These are phyloP conservation scores for Tetragnatha montana DNA, from an alignment of 2,888 invertebrate genomes.

Conservation along the genomic window DNA sequence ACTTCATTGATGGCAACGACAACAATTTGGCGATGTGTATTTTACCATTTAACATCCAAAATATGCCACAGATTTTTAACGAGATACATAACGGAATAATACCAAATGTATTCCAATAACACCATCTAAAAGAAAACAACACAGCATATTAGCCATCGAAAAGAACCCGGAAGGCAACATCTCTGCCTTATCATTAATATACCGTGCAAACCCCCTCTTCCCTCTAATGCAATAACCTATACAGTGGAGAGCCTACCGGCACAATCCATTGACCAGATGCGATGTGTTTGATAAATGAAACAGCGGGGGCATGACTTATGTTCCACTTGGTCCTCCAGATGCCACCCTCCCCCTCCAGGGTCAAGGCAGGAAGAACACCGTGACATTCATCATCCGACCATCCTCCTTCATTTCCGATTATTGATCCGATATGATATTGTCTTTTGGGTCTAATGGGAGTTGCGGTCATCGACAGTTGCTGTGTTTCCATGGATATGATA, in stretches of 20 bases:
- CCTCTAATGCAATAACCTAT: neutral
- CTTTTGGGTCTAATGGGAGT: too few relatives aligned
- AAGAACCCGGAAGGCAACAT: neutral
- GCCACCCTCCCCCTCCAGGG: neutral
- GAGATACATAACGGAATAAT: too few relatives aligned
- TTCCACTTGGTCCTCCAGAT: slow-evolving; percentile 3
- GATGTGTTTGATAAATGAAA: slow-evolving; percentile 20
- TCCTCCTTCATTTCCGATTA: neutral
- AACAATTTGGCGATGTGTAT: too few relatives aligned
- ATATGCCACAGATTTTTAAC: too few relatives aligned
- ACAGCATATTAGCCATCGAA: neutral
- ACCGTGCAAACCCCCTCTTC: neutral
- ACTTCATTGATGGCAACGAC: too few relatives aligned
- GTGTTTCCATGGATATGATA: too few relatives aligned
- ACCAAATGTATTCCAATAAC: neutral
- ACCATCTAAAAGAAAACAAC: neutral
- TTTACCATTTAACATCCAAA: too few relatives aligned
- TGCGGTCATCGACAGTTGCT: too few relatives aligned
- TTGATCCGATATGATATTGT: neutral
- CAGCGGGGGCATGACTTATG: neutral
- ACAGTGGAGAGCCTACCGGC: neutral
- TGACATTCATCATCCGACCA: slow-evolving; percentile 5
- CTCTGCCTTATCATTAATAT: neutral
- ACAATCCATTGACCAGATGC: slow-evolving; percentile 13
- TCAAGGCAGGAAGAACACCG: neutral